Conservation (phyloP, 2,113 vertebrate species). For the Hyperopisus bebe region DNA sequence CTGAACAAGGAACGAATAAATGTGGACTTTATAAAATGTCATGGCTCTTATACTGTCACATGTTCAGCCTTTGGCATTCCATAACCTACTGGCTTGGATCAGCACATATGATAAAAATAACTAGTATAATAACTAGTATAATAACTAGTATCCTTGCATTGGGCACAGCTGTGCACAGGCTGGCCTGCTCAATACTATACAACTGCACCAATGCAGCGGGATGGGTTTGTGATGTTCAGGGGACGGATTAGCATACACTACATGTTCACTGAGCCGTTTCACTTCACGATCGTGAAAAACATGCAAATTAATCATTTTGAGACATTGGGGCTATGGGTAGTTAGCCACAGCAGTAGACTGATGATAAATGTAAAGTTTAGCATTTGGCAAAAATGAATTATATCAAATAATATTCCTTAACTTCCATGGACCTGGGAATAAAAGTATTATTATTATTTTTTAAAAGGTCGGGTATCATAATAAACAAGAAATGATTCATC, state of each 20-base stretch:
- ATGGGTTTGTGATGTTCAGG: neutral
- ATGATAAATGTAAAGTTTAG: conserved; percentile 6
- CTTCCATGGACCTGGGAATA: neutral
- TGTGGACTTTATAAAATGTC: neutral
- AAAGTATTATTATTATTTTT: neutral
- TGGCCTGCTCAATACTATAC: neutral
- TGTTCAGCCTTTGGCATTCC: neutral
- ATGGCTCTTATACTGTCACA: neutral
- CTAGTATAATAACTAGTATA: too few relatives aligned
- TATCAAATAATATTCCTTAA: neutral
- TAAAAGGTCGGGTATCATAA: neutral
- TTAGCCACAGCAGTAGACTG: neutral
- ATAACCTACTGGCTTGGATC: neutral
- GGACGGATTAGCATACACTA: neutral
- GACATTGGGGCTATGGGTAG: neutral
- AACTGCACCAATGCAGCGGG: neutral
- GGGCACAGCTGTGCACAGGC: neutral
- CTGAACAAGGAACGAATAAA: neutral
- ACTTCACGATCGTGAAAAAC: neutral
- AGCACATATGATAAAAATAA: neutral
- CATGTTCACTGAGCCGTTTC: neutral
- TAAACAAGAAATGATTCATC: conserved; percentile 12
- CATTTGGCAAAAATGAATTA: conserved; percentile 10
- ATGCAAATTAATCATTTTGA: neutral
- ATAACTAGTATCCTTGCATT: neutral